Percentiles rank a stretch among this genome's conserved stretches.
Evolutionary conservation across 2,888 invertebrate species (phyloP).

Genomic region (Chaetogeoica ovagalla): DNA sequence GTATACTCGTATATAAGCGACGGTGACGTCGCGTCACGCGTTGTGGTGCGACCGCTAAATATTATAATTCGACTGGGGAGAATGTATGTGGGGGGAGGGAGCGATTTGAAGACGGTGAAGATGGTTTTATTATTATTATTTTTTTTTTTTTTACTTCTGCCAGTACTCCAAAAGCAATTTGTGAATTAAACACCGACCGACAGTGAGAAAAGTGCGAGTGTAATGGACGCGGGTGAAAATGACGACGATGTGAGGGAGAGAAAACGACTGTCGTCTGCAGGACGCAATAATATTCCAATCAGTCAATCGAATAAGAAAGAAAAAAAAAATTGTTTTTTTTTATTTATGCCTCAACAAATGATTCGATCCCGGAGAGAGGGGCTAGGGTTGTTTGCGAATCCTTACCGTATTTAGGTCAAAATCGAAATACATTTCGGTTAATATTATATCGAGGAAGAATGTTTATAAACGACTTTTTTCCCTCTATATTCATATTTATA

Average conservation of each 20-base stretch:
- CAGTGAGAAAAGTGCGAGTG: slow-evolving; percentile 11
- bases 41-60: slow-evolving; percentile 33
- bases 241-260: neutral
- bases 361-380: no score
- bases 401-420: no score
- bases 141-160: neutral
- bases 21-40: slow-evolving; percentile 27
- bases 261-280: slow-evolving; percentile 32
- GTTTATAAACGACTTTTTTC: no score
- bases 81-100: no score
- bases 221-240: neutral
- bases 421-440: no score
- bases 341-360: neutral
- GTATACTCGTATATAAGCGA: neutral
- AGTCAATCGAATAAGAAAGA: slow-evolving; percentile 2
- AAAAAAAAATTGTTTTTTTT: slow-evolving; percentile 4
- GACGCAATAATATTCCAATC: slow-evolving; percentile 30
- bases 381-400: no score
- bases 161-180: slow-evolving; percentile 47
- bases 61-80: slow-evolving; percentile 14
- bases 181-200: slow-evolving; percentile 41
- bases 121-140: slow-evolving; percentile 25
- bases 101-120: neutral
- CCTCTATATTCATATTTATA: no score
- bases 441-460: no score